Percentiles rank a stretch among this genome's conserved stretches.
phyloP scores from a whole-genome alignment of 2,797 vertebrate genomes.

The Liasis olivaceus region DNA sequence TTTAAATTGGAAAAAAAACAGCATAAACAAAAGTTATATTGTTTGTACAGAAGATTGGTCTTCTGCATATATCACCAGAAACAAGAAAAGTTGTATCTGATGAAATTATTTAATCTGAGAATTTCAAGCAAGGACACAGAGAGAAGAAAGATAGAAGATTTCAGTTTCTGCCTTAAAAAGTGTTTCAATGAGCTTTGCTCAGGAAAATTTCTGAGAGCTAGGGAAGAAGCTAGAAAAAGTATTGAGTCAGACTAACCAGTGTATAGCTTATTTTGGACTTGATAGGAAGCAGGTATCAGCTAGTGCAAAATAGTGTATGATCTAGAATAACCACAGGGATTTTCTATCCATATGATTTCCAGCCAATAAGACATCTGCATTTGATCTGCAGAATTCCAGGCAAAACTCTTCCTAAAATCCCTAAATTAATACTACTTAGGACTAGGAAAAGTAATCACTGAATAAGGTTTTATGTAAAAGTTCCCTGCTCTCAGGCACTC shows the following conservation, averaged over 20 bases:
- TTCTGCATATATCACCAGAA: too few species aligned
- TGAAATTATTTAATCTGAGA: too few species aligned
- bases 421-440: background rate
- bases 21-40: too few species aligned
- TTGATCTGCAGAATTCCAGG: too few species aligned
- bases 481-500: background rate
- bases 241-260: background rate
- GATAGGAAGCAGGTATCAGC: background rate
- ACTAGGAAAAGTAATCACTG: background rate
- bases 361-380: too few species aligned
- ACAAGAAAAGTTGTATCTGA: too few species aligned
- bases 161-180: background rate
- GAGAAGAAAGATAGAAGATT: too few species aligned
- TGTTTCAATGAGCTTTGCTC: background rate
- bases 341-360: too few species aligned
- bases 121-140: too few species aligned
- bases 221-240: background rate
- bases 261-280: background rate
- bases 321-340: background rate
- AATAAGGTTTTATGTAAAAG: background rate
- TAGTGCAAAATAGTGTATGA: background rate
- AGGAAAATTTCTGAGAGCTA: background rate
- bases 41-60: too few species aligned
- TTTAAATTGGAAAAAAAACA: too few species aligned
- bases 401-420: too few species aligned